These are phyloP conservation scores for Mesoligia furuncula DNA, from an alignment of 2,888 invertebrate species.

Conservation along the genomic window DNA sequence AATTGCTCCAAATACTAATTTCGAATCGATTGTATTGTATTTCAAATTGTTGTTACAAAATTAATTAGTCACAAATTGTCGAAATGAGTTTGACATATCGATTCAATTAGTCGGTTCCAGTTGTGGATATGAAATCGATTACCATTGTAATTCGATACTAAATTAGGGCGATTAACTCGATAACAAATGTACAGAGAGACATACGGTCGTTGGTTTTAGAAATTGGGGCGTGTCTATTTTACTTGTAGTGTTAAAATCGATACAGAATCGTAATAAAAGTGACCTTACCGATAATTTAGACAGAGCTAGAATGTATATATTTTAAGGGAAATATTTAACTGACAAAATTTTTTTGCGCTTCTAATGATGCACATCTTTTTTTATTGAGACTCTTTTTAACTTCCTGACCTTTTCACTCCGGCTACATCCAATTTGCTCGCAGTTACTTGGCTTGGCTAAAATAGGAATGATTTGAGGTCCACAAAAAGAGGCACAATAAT, in stretches of 20 bases:
- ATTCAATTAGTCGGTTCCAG: constrained; percentile 35
- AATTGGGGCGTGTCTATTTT: constrained; percentile 28
- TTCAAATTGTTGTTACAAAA: constrained; percentile 26
- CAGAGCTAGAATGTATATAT: background rate
- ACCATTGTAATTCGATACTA: constrained; percentile 35
- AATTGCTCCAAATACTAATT: constrained; percentile 8
- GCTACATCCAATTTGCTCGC: background rate
- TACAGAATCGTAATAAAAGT: background rate
- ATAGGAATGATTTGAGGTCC: background rate
- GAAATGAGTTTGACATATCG: constrained; percentile 38
- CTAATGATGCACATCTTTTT: background rate
- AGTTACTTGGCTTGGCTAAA: background rate
- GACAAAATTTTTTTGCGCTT: background rate
- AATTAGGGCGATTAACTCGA: constrained; percentile 27
- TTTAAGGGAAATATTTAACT: background rate
- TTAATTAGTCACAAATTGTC: constrained; percentile 46
- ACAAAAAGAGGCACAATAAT: background rate
- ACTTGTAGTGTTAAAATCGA: constrained; percentile 8
- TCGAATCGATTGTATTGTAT: constrained; percentile 17
- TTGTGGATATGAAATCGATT: constrained; percentile 37
- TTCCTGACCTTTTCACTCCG: background rate
- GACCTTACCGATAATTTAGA: constrained; percentile 14
- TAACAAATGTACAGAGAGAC: constrained; percentile 1
- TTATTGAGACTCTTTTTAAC: background rate
- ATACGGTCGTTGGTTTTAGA: constrained; percentile 4